phyloP scores from a whole-genome alignment of 2,797 vertebrate genomes.

The Danio tinwini region DNA sequence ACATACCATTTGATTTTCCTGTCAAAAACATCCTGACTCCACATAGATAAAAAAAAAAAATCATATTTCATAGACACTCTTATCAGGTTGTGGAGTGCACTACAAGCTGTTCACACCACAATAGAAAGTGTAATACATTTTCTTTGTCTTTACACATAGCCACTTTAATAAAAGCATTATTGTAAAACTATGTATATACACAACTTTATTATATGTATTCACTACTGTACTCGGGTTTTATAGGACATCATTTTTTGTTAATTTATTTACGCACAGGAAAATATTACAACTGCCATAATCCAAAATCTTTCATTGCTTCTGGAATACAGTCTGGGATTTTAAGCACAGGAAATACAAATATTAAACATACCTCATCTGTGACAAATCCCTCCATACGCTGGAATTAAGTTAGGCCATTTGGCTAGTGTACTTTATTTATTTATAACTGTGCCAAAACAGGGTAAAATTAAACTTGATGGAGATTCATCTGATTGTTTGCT shows the following conservation, averaged over 20 bases:
- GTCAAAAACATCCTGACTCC: too few species aligned
- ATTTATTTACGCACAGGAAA: neutral
- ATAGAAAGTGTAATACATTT: neutral
- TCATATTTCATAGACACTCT: too few species aligned
- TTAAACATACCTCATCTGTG: constrained; percentile 17
- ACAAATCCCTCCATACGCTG: neutral
- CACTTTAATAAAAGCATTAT: neutral
- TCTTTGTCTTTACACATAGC: neutral
- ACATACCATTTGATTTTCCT: too few species aligned
- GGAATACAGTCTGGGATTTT: neutral
- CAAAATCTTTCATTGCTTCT: neutral
- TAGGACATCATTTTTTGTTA: neutral
- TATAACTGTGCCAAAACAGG: neutral
- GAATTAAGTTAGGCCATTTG: neutral
- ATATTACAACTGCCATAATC: constrained; percentile 6
- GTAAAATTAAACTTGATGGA: neutral
- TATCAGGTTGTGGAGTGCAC: too few species aligned
- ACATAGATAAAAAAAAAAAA: too few species aligned
- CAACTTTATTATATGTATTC: neutral
- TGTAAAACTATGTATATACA: constrained; percentile 18
- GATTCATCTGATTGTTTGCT: neutral
- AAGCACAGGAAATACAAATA: constrained; percentile 1
- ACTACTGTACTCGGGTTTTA: neutral
- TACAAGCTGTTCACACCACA: too few species aligned
- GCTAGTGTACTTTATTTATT: neutral